These are phyloP conservation scores for Antedon bifida DNA, from an alignment of 35 echinoderm and acorn worm genomes.

Conservation along the genomic window DNA sequence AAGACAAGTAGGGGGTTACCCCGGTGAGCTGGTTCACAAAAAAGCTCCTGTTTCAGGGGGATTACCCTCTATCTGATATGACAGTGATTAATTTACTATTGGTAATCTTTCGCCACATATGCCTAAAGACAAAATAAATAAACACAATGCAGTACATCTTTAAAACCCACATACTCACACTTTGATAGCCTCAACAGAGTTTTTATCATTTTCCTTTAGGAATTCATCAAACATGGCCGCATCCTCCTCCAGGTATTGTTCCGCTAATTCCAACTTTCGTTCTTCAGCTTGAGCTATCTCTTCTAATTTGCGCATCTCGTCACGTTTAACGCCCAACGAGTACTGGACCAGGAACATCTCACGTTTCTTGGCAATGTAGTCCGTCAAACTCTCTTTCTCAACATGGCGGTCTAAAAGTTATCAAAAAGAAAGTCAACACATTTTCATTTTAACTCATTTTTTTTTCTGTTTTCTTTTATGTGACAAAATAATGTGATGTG, in stretches of 20 bases:
- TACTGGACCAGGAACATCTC: conserved; percentile 99
- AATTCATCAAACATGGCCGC: conserved; percentile 99
- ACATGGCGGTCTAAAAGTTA: conserved; percentile 74
- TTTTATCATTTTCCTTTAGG: conserved; percentile 98
- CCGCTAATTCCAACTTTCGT: conserved; percentile 87
- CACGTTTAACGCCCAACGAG: conserved; percentile 87
- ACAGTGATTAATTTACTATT: too few relatives aligned
- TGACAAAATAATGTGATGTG: too few relatives aligned
- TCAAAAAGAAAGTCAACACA: not conserved
- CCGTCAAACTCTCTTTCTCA: conserved; percentile 95
- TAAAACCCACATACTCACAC: conserved; percentile 50
- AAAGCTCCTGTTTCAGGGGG: too few relatives aligned
- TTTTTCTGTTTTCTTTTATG: too few relatives aligned
- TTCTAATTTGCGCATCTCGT: conserved; percentile 96
- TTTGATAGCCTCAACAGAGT: conserved; percentile 98
- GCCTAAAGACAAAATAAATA: too few relatives aligned
- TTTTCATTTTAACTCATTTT: too few relatives aligned
- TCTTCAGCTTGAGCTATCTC: conserved; percentile 97
- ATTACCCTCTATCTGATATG: too few relatives aligned
- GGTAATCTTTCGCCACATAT: too few relatives aligned
- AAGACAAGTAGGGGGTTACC: too few relatives aligned
- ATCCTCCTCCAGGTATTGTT: conserved; percentile 94
- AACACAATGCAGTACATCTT: too few relatives aligned
- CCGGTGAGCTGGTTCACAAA: too few relatives aligned
- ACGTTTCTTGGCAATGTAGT: conserved; percentile 98